Percentiles rank a stretch among this genome's conserved stretches.
Conservation (phyloP, 2,797 vertebrate genomes). For the Passerculus sandwichensis region DNA sequence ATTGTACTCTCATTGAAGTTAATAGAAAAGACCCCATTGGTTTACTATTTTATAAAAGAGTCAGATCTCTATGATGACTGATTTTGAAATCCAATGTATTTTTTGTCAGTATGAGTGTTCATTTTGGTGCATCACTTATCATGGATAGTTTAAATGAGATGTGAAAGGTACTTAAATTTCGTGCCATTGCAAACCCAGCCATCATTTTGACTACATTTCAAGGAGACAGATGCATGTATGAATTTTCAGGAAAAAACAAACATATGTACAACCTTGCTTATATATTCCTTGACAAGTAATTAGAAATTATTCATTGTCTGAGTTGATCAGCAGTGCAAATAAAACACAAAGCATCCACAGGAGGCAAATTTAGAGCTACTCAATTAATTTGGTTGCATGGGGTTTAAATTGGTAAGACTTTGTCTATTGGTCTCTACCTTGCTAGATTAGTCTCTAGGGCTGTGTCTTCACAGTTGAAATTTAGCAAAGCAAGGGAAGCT, state of each 20-base stretch:
- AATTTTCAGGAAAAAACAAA: background rate
- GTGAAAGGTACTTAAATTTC: background rate
- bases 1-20: background rate
- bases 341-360: conserved; percentile 46
- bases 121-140: background rate
- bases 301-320: conserved; percentile 37
- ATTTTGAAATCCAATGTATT: background rate
- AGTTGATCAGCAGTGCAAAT: conserved; percentile 50
- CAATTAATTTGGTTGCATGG: conserved; percentile 41
- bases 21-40: background rate
- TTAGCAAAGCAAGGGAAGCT: background rate
- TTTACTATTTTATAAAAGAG: background rate
- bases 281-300: conserved; percentile 2
- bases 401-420: conserved; percentile 21
- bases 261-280: background rate
- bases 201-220: background rate
- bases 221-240: background rate
- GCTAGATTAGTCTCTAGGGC: background rate
- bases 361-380: conserved; percentile 51
- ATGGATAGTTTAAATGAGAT: background rate
- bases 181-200: background rate
- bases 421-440: conserved; percentile 16
- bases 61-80: background rate
- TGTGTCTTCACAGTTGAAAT: background rate
- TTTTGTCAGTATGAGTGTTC: background rate